phyloP scores from a whole-genome alignment of 64 coral and sea anemone species.

The Dendronephthya gigantea region DNA sequence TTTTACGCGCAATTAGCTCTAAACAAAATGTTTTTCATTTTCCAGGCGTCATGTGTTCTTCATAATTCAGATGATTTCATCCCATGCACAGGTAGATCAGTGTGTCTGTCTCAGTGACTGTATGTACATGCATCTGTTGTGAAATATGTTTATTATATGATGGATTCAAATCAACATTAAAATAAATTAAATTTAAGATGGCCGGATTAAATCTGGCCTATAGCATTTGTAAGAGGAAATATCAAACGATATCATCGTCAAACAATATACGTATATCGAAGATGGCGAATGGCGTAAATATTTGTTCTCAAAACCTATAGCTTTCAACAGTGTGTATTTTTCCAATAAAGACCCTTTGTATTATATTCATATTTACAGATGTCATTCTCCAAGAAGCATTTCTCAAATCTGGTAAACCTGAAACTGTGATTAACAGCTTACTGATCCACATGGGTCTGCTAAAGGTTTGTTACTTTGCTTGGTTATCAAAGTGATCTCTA shows the following conservation, averaged over 20 bases:
- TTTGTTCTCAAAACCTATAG: too few relatives aligned
- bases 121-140: not conserved
- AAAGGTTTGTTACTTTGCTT: not conserved
- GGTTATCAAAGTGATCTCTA: too few relatives aligned
- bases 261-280: too few relatives aligned
- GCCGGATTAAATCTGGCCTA: too few relatives aligned
- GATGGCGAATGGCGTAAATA: too few relatives aligned
- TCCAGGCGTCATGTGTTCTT: not conserved
- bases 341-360: too few relatives aligned
- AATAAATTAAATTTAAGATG: too few relatives aligned
- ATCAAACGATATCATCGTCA: too few relatives aligned
- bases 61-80: not conserved
- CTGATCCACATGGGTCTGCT: conserved; percentile 10
- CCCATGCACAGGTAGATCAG: not conserved
- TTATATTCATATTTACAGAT: not conserved
- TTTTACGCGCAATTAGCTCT: too few relatives aligned
- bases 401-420: not conserved
- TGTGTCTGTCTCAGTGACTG: not conserved
- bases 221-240: too few relatives aligned
- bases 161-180: not conserved
- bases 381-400: conserved; percentile 2
- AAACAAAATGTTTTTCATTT: not conserved
- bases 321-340: too few relatives aligned
- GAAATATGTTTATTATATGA: not conserved
- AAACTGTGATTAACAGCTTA: not conserved